These are phyloP conservation scores for Drosophila sulfurigaster DNA, from an alignment of 1,140 invertebrate species.

Conservation along the genomic window DNA sequence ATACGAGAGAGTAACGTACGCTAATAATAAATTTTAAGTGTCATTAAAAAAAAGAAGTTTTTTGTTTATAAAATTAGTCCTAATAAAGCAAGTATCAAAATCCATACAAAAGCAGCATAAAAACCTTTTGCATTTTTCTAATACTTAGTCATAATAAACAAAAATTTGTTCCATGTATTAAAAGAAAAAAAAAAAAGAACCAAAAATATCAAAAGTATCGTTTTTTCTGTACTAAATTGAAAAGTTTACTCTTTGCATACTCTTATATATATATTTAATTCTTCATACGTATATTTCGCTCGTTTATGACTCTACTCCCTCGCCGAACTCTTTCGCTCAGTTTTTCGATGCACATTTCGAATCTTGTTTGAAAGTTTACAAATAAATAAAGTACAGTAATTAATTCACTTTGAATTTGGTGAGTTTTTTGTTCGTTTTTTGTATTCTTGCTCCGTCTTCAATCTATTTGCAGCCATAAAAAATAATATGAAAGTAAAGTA, in stretches of 20 bases:
- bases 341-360: constrained; percentile 72
- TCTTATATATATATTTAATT: constrained; percentile 43
- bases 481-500: constrained; percentile 48
- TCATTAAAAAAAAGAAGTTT: constrained; percentile 31
- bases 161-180: constrained; percentile 54
- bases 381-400: constrained; percentile 67
- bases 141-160: constrained; percentile 63
- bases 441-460: constrained; percentile 72
- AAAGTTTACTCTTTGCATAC: constrained; percentile 69
- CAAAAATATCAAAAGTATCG: constrained; percentile 12
- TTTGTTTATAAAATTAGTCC: constrained; percentile 53
- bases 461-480: constrained; percentile 72
- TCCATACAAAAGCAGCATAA: constrained; percentile 69
- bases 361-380: constrained; percentile 68
- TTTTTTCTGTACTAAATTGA: constrained; percentile 45
- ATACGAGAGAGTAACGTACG: constrained; percentile 65
- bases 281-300: constrained; percentile 68
- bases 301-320: constrained; percentile 78
- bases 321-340: constrained; percentile 78
- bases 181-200: constrained; percentile 37
- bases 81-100: constrained; percentile 69
- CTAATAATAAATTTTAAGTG: constrained; percentile 66
- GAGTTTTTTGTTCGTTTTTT: constrained; percentile 77
- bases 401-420: constrained; percentile 76
- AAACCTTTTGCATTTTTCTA: constrained; percentile 73